These are phyloP conservation scores for Leptarthrus brevirostris DNA, from an alignment of 2,888 invertebrate species.

Conservation along the genomic window DNA sequence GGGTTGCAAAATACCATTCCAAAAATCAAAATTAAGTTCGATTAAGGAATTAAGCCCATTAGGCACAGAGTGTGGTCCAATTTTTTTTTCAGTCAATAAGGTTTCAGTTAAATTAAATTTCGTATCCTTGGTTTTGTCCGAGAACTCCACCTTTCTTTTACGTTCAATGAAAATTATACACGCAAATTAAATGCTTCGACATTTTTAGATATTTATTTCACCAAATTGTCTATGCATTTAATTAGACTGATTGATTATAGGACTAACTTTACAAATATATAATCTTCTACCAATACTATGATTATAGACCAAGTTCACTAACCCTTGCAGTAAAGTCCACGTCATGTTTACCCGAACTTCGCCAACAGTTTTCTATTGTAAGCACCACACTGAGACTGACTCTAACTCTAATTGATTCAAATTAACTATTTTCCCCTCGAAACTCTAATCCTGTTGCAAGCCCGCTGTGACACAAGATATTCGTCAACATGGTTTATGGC, in stretches of 20 bases:
- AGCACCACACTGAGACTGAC: conserved; percentile 9
- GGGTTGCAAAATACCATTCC: conserved; percentile 22
- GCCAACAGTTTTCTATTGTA: conserved; percentile 1
- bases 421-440: conserved; percentile 35
- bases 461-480: conserved; percentile 31
- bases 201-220: too few species aligned
- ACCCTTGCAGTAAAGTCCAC: not conserved
- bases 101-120: conserved; percentile 26
- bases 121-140: too few species aligned
- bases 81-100: not conserved
- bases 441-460: conserved; percentile 22
- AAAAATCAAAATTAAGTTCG: conserved; percentile 13
- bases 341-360: conserved; percentile 35
- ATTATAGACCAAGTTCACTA: not conserved
- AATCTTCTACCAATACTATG: too few species aligned
- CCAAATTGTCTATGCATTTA: too few species aligned
- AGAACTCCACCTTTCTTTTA: too few species aligned
- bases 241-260: too few species aligned
- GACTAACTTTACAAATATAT: too few species aligned
- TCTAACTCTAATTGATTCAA: conserved; percentile 43
- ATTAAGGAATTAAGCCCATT: conserved; percentile 23
- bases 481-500: conserved; percentile 46
- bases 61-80: conserved; percentile 25
- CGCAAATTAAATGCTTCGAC: too few species aligned
- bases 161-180: too few species aligned